Conservation (phyloP, 2,113 vertebrate genomes). For the human (Homo sapiens) region DNA sequence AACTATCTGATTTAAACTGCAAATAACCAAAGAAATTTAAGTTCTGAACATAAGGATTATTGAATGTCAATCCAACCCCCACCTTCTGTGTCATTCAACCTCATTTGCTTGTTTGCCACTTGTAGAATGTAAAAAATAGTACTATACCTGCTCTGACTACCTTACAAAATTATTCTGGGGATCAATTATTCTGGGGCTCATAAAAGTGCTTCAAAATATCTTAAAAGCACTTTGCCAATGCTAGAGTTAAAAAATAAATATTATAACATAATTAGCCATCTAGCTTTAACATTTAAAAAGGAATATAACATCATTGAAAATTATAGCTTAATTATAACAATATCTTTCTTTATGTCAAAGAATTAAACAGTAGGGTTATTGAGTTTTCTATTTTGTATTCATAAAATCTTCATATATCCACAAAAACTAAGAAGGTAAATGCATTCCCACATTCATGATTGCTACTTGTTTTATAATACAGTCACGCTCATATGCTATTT, state of each 20-base stretch:
- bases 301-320: not conserved
- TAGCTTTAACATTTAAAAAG: constrained; percentile 12
- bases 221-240: not conserved
- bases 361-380: not conserved
- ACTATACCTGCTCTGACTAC: not conserved
- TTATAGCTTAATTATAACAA: not conserved
- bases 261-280: not conserved
- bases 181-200: not conserved
- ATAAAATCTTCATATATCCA: not conserved
- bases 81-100: not conserved
- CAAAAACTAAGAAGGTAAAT: not conserved
- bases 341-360: not conserved
- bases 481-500: not conserved
- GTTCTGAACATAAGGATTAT: not conserved
- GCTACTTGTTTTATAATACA: not conserved
- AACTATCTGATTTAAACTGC: not conserved
- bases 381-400: not conserved
- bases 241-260: not conserved
- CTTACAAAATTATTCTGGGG: not conserved
- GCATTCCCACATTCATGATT: not conserved
- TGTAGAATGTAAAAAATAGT: not conserved
- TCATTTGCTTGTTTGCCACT: not conserved
- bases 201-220: not conserved
- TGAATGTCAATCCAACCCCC: not conserved
- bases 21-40: not conserved